Conservation (phyloP, 2,888 invertebrate species). For the Scelioninae gen. 1 region DNA sequence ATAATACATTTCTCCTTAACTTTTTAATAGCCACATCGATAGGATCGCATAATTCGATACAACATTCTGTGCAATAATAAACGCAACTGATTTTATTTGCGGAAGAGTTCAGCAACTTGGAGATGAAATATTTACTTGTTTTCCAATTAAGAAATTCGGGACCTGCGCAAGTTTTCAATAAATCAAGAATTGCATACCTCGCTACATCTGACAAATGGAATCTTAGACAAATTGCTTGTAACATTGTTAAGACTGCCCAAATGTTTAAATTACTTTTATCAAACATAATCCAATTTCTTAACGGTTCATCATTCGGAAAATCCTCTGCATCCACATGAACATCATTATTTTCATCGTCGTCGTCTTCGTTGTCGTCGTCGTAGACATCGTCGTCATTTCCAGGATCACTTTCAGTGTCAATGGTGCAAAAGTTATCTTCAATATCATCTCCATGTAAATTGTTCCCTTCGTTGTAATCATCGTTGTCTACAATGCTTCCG, state of each 20-base stretch:
- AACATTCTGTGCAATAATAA: conserved; percentile 11
- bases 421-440: background rate
- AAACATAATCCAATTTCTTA: conserved; percentile 11
- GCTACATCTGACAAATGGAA: conserved; percentile 22
- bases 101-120: conserved; percentile 6
- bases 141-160: conserved; percentile 12
- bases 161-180: conserved; percentile 17
- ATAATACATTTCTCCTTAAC: background rate
- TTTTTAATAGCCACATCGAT: background rate
- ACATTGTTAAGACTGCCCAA: conserved; percentile 4
- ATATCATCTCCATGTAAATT: background rate
- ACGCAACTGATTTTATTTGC: conserved; percentile 6
- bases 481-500: background rate
- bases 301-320: background rate
- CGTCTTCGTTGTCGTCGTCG: background rate
- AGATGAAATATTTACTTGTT: conserved; percentile 18
- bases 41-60: background rate
- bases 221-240: conserved; percentile 15
- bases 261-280: conserved; percentile 9
- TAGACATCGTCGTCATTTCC: too few species aligned
- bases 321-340: background rate
- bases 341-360: background rate
- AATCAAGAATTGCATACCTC: conserved; percentile 10
- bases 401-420: too few species aligned
- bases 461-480: too few species aligned